Conservation (phyloP, 1,140 invertebrate species). For the Cardiocondyla obscurior region DNA sequence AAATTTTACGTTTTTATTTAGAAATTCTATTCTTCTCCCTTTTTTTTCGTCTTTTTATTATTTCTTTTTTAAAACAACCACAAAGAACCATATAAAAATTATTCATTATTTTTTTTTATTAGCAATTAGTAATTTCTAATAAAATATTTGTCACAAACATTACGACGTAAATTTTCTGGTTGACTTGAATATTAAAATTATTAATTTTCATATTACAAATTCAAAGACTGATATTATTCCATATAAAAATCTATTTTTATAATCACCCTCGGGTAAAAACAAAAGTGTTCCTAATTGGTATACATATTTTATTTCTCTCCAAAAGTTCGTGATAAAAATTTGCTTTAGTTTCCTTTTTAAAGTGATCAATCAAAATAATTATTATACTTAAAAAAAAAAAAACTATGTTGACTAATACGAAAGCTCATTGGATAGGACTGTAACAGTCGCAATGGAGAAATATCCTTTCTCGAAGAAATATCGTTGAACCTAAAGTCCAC, state of each 20-base stretch:
- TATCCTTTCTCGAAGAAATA: constrained; percentile 30
- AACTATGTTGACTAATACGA: constrained; percentile 4
- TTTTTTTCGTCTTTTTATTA: background rate
- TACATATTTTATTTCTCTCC: background rate
- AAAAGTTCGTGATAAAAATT: background rate
- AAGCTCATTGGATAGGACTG: background rate
- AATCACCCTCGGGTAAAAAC: background rate
- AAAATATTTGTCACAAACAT: too few species aligned
- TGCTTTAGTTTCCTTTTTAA: background rate
- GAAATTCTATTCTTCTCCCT: background rate
- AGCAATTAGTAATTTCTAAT: background rate
- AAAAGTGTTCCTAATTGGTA: background rate
- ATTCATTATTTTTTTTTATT: background rate
- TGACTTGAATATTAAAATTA: background rate
- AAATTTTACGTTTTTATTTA: constrained; percentile 2
- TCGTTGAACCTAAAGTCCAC: constrained; percentile 37
- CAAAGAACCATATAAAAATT: background rate
- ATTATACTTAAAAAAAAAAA: constrained; percentile 18
- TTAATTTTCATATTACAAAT: constrained; percentile 11
- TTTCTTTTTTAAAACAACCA: background rate
- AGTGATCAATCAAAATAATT: constrained; percentile 3
- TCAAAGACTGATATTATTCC: background rate
- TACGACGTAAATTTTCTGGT: background rate
- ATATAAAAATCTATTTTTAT: constrained; percentile 27
- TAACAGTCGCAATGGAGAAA: constrained; percentile 12